Base-by-base conservation (phyloP, 2,888 invertebrate species). In the Drosophila algonquin region DNA sequence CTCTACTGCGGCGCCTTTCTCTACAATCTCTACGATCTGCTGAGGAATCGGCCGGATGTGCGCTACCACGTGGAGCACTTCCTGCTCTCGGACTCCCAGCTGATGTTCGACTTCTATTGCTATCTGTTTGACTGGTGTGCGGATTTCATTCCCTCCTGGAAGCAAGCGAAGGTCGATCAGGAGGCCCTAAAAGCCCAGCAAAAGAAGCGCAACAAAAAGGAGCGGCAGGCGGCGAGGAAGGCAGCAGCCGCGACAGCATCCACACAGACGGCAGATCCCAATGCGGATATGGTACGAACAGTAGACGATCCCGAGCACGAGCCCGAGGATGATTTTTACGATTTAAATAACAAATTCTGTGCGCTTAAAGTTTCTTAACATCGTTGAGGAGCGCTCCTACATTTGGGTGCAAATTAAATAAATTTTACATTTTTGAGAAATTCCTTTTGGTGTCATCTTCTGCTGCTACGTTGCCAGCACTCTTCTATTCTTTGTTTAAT, bases 1-100 rank as follows among this genome's bases (percentile, higher is more conserved):
- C 93, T 94, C 72, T 96, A 94, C 77, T 95, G 96, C 91, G 96
- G 97, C 0, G 95, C 96, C 0, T 95, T 96, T 91, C 90, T 96
- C 1, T 97, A 96, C 82, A 97, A 97, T 92, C 91, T 95, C 30
- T 94, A 94, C 65, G 91, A 92, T 32, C 94, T 94, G 91, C 93
- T 96, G 54, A 94, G 93, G 70, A 93, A 93, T 73, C 94, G 95
- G 24, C 73, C 89, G 0, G 93, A 95, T 80, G 92, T 95, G 0
- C 90, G 92, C 30, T 87, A 83, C 47, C 95, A 94, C 86, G 88
- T 95, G 1, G 91, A 93, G 40, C 91, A 93, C 58, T 93, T 93
- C 73, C 79, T 94, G 7, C 87, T 92, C 60, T 81, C 80, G 3
- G 89, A 90, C 56, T 92, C 92, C 0, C 75, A 75, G 16, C 77